Evolutionary conservation across 2,888 invertebrate species (phyloP).

Genomic region (Caenorhabditis sp.): DNA sequence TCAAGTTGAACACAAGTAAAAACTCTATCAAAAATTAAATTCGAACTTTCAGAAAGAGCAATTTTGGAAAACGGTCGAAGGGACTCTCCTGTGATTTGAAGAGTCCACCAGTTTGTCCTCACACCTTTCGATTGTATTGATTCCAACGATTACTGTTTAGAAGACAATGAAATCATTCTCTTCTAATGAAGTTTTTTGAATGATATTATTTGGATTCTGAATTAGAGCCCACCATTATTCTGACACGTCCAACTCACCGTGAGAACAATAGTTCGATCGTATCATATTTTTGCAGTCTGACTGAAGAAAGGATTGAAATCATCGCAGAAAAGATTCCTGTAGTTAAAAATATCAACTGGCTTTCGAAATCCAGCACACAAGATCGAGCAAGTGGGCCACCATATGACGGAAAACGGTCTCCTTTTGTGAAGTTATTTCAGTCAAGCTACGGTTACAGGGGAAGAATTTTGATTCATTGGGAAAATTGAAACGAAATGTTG

Average conservation of each 20-base stretch:
- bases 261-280: not conserved
- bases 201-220: no score
- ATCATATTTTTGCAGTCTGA: constrained; percentile 6
- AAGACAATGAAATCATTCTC: constrained; percentile 26
- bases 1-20: not conserved
- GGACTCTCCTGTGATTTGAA: constrained; percentile 17
- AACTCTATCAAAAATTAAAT: not conserved
- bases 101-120: constrained; percentile 23
- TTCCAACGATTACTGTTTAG: constrained; percentile 20
- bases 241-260: not conserved
- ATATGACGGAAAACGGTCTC: no score
- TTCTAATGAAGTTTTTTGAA: constrained; percentile 9
- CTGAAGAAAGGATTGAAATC: not conserved
- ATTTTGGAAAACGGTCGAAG: constrained; percentile 22
- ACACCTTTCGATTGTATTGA: constrained; percentile 27
- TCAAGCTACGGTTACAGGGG: constrained; percentile 5
- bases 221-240: not conserved
- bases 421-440: not conserved
- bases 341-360: no score
- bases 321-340: constrained; percentile 5
- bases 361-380: not conserved
- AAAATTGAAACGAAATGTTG: not conserved
- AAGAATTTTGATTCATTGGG: not conserved
- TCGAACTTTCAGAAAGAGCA: not conserved
- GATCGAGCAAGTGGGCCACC: not conserved